phyloP scores from a whole-genome alignment of 2,797 vertebrate species.

The Erethizon dorsatum region DNA sequence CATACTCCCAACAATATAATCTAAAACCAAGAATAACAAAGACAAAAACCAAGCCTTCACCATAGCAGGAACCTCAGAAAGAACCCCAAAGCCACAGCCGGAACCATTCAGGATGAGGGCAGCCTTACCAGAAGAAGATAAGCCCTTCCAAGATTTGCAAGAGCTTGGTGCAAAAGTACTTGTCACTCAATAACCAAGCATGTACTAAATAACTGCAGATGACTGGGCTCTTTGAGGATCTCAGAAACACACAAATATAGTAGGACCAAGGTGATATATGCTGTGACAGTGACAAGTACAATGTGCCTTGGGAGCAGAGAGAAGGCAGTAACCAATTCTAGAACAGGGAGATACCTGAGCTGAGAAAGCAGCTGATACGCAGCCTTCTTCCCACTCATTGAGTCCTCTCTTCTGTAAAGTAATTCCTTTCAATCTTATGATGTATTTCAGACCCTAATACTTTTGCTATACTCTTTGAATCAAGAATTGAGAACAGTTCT shows the following conservation, averaged over 20 bases:
- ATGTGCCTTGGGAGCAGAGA: background rate
- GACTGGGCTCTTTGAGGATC: background rate
- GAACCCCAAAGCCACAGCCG: background rate
- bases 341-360: background rate
- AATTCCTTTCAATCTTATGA: background rate
- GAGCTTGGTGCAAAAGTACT: background rate
- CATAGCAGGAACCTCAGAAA: background rate
- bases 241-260: background rate
- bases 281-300: fast-evolving
- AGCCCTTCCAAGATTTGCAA: background rate
- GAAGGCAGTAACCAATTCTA: background rate
- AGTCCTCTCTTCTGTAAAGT: background rate
- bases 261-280: background rate
- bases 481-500: constrained; percentile 25
- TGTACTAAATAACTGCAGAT: background rate
- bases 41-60: background rate
- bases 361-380: background rate
- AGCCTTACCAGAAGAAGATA: background rate
- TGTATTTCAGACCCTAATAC: background rate
- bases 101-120: background rate
- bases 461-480: background rate
- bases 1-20: constrained; percentile 4
- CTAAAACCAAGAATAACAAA: constrained; percentile 51
- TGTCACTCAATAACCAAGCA: background rate
- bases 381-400: background rate